A percentile compares a stretch with the other conserved stretches of the same genome.
Conservation (phyloP, 2,113 vertebrate genomes). For the Crotophaga sulcirostris region DNA sequence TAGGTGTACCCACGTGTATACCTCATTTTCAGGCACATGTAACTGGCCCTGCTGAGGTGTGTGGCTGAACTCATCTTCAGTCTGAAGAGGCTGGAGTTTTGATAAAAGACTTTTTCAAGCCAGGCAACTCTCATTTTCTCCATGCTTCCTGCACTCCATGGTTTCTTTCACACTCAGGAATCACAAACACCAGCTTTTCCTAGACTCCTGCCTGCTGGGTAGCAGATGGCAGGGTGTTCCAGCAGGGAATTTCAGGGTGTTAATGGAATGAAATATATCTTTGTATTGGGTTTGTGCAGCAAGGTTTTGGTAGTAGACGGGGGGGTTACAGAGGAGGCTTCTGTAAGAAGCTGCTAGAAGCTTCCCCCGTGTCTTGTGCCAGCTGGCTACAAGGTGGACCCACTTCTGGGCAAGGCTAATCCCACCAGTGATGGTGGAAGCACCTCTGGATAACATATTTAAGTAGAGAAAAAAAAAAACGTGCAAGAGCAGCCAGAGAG, state of each 20-base stretch:
- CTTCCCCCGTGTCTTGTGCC: no score
- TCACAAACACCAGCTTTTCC: background rate
- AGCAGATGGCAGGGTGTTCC: background rate
- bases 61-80: background rate
- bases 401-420: no score
- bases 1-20: background rate
- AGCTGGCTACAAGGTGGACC: no score
- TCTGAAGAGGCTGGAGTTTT: background rate
- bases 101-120: background rate
- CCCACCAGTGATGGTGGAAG: no score
- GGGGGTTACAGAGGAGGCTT: no score
- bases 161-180: background rate
- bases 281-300: no score
- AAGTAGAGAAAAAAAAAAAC: no score
- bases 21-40: background rate
- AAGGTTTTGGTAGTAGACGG: no score
- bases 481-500: no score
- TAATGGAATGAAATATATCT: background rate
- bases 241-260: background rate
- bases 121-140: background rate
- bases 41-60: background rate
- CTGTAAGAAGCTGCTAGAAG: no score
- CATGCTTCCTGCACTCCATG: background rate
- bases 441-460: no score
- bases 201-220: background rate